Conservation (phyloP, 2,888 invertebrate species). For the Pandemis corylana region DNA sequence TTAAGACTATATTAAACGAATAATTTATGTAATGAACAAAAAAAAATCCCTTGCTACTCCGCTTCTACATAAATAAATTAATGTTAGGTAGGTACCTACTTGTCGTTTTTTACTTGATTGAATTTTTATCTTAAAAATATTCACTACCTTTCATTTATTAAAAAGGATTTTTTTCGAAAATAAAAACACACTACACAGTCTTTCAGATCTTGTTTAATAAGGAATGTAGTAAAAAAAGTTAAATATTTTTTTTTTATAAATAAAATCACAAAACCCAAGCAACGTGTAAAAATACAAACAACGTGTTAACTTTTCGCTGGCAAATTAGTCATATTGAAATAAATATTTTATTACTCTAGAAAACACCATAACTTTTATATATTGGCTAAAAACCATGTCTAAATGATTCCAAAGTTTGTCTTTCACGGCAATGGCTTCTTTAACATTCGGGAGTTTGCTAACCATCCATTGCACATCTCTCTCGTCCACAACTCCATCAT, state of each 20-base stretch:
- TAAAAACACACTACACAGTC: too few relatives aligned
- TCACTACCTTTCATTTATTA: too few relatives aligned
- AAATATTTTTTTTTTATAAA: background rate
- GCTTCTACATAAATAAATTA: too few relatives aligned
- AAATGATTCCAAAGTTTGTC: constrained; percentile 31
- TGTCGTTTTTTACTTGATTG: too few relatives aligned
- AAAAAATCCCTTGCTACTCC: too few relatives aligned
- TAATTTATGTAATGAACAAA: too few relatives aligned
- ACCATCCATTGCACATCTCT: constrained; percentile 28
- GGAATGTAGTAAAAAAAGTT: too few relatives aligned
- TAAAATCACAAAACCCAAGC: background rate
- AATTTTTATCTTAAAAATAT: too few relatives aligned
- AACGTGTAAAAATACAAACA: background rate
- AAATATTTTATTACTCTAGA: constrained; percentile 21
- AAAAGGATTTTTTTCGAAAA: too few relatives aligned
- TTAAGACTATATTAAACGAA: too few relatives aligned
- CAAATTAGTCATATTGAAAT: constrained; percentile 13
- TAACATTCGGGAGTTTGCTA: constrained; percentile 27
- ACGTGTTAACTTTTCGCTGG: background rate
- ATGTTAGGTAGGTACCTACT: too few relatives aligned
- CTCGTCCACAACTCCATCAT: constrained; percentile 33
- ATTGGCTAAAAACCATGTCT: constrained; percentile 34
- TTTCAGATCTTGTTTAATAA: too few relatives aligned
- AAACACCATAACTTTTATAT: constrained; percentile 18
- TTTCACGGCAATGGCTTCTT: constrained; percentile 14